Conservation (phyloP, 2,113 vertebrate species). For the Petromus typicus region DNA sequence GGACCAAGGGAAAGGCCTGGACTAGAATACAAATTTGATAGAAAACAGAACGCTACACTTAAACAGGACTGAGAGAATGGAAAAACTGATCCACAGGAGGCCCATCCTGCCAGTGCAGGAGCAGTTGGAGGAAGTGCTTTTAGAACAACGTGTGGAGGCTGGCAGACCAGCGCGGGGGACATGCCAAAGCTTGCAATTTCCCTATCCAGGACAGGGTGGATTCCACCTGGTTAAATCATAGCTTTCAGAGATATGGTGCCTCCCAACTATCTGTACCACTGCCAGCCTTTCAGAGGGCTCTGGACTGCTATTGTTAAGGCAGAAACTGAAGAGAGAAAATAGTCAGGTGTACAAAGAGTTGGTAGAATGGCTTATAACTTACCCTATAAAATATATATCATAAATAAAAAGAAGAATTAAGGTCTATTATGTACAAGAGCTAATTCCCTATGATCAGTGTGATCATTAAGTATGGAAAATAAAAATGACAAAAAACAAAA, state of each 20-base stretch:
- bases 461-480: background rate
- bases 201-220: slow-evolving; percentile 58
- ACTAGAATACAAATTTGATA: slow-evolving; percentile 52
- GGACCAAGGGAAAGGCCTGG: background rate
- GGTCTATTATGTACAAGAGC: background rate
- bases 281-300: background rate
- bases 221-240: slow-evolving; percentile 55
- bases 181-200: slow-evolving; percentile 73
- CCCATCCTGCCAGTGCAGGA: slow-evolving; percentile 72
- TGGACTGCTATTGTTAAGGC: background rate
- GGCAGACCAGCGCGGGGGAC: slow-evolving; percentile 43
- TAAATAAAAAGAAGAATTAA: background rate
- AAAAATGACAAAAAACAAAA: background rate
- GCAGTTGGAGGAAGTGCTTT: slow-evolving; percentile 74
- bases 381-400: background rate
- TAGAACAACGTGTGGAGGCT: slow-evolving; percentile 75
- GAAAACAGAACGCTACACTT: slow-evolving; percentile 36
- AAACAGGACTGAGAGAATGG: slow-evolving; percentile 68
- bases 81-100: slow-evolving; percentile 75
- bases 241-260: background rate
- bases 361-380: background rate
- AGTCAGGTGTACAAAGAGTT: background rate
- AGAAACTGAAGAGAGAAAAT: slow-evolving; percentile 28
- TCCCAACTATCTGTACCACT: background rate
- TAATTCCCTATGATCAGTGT: background rate